Evolutionary conservation across 2,888 invertebrate genomes (phyloP), one percentile per base, ranked within the genome.

Genomic region (Drosophila siamana): DNA sequence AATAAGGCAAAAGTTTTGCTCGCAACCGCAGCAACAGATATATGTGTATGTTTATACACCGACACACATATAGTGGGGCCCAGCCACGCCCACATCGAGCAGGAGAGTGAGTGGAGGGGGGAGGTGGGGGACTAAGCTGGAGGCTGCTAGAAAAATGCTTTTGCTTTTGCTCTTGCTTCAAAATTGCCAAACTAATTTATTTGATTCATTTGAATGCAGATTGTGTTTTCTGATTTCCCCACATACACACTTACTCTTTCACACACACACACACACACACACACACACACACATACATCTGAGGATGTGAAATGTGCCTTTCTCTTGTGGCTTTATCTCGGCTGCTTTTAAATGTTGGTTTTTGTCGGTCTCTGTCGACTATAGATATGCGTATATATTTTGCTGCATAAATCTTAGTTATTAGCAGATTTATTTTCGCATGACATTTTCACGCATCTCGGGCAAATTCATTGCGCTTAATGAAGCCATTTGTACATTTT

Each of bases 171-270:
- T 63, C 57, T 61, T 57, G 68, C 60, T 64, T 69, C 66, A 77
- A 72, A 82, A 78, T 82, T 72, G 73, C 50, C 59, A 70, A 85
- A 81, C 81, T 81, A 86, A 88, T 87, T 87, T 86, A 87, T 79
- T 78, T 78, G 83, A 83, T 81, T 79, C 81, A 88, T 88, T 83
- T 83, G 79, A 72, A 81, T 87, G 86, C 74, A 82, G 79, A 83
- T 87, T 87, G 80, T 78, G 83, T 74, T 69, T 69, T 62, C 55
- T 60, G 75, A 73, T 77, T 71, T 57, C 9, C 44, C 9, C 33
- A 60, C 50, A 30, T 33, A 52, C 19, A 28, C 30, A 44, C 30
- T 48, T 9, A n/a, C 41, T 46, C 30, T 60, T 24, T 38, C 26
- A 7, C 13, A 47, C 38, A 54, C 50, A 30, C 38, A 48, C 24